A percentile compares a stretch with the other conserved stretches of the same genome.
Evolutionary conservation across 2,888 invertebrate species (phyloP).

Genomic region (Lochmaea capreae): DNA sequence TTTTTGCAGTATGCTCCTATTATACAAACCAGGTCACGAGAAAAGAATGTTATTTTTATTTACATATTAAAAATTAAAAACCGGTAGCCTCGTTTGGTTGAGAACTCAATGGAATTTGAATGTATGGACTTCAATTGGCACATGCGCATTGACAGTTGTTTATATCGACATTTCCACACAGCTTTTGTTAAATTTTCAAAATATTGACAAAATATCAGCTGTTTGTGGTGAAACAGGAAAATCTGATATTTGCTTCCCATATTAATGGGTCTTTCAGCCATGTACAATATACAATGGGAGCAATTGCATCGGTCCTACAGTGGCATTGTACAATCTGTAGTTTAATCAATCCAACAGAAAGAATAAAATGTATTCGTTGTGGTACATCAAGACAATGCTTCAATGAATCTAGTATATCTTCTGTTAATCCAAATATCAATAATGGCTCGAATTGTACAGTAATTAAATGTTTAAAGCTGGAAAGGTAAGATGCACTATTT

Average conservation of each 20-base stretch:
- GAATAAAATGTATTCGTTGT: constrained; percentile 86
- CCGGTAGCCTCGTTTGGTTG: neutral
- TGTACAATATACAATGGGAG: constrained; percentile 80
- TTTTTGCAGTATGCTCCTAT: too few relatives aligned
- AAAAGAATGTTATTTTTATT: too few relatives aligned
- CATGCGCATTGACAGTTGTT: constrained; percentile 21
- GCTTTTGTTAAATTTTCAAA: constrained; percentile 40
- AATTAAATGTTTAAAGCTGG: constrained; percentile 57
- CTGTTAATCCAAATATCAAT: constrained; percentile 53
- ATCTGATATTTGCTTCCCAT: constrained; percentile 47
- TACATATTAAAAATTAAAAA: too few relatives aligned
- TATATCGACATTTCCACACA: constrained; percentile 22
- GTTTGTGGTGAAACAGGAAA: constrained; percentile 48
- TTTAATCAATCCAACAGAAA: constrained; percentile 90
- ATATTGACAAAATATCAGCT: constrained; percentile 53
- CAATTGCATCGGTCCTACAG: constrained; percentile 93
- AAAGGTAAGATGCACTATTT: constrained; percentile 47
- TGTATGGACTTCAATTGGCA: neutral
- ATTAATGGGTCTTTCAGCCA: constrained; percentile 58
- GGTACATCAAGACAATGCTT: constrained; percentile 69
- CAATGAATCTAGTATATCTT: constrained; percentile 56
- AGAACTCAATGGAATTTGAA: neutral
- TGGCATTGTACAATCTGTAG: constrained; percentile 92
- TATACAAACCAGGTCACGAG: too few relatives aligned
- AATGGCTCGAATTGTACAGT: constrained; percentile 60